Evolutionary conservation across 2,113 vertebrate genomes (phyloP).

Genomic region (Vicugna pacos): DNA sequence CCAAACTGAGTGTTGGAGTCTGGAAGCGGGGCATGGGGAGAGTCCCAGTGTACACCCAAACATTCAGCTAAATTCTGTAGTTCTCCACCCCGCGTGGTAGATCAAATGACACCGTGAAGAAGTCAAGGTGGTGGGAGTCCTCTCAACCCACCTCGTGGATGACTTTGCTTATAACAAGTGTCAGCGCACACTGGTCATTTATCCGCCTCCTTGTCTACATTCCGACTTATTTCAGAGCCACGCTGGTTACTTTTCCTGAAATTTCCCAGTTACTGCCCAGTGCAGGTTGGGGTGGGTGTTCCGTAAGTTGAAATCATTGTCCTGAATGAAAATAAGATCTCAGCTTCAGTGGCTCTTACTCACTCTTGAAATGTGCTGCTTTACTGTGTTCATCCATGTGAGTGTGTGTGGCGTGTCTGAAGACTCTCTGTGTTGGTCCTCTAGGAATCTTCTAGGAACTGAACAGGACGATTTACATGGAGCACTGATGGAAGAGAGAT

Average conservation of each 20-base stretch:
- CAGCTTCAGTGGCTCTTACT: background rate
- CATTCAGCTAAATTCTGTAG: too few species aligned
- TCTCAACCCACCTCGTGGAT: background rate
- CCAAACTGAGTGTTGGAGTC: background rate
- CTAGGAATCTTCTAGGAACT: background rate
- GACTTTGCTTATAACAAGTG: background rate
- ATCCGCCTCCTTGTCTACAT: background rate
- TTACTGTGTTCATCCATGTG: background rate
- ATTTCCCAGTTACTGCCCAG: background rate
- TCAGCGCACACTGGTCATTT: background rate
- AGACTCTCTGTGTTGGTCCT: background rate
- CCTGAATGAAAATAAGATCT: background rate
- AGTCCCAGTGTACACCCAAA: background rate
- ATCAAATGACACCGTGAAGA: background rate
- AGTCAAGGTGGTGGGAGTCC: rapidly evolving
- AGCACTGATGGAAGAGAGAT: background rate
- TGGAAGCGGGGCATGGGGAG: background rate
- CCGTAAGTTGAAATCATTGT: background rate
- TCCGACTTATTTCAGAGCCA: background rate
- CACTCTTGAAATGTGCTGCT: background rate
- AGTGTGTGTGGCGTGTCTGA: background rate
- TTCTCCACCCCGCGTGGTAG: background rate
- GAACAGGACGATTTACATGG: background rate
- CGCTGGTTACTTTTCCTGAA: background rate
- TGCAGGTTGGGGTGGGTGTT: background rate